These are phyloP conservation scores for Syngnathus scovelli DNA, from an alignment of 2,113 vertebrate genomes.

Conservation along the genomic window DNA sequence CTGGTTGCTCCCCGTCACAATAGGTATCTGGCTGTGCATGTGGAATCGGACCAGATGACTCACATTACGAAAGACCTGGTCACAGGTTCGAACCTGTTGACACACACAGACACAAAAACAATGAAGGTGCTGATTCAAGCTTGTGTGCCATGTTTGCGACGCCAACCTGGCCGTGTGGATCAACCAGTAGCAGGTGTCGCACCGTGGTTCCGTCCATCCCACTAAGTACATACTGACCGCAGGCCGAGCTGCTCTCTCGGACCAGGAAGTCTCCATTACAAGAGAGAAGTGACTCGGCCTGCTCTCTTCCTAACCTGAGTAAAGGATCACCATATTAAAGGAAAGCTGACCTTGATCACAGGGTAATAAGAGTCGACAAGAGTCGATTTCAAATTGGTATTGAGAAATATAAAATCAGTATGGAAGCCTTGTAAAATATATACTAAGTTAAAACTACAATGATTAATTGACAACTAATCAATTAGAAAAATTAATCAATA, in stretches of 20 bases:
- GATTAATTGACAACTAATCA: too few species aligned
- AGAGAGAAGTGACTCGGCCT: conserved; percentile 81
- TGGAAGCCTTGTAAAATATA: too few species aligned
- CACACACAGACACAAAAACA: conserved; percentile 10
- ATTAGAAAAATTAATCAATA: too few species aligned
- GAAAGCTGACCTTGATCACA: too few species aligned
- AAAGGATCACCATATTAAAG: background rate
- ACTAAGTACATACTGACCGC: conserved; percentile 87
- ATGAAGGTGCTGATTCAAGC: background rate
- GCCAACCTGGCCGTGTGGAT: conserved; percentile 85
- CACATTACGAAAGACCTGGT: conserved; percentile 81
- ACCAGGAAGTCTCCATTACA: conserved; percentile 88
- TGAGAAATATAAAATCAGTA: too few species aligned
- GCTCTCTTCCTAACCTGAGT: conserved; percentile 75
- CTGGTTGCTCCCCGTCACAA: conserved; percentile 85
- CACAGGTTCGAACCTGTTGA: conserved; percentile 85
- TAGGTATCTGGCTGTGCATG: conserved; percentile 86
- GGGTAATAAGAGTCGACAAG: too few species aligned
- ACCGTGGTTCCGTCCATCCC: conserved; percentile 83
- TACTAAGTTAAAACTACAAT: too few species aligned
- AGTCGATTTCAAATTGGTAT: too few species aligned
- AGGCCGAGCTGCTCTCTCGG: conserved; percentile 82
- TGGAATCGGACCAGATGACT: conserved; percentile 88
- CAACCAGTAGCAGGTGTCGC: conserved; percentile 86
- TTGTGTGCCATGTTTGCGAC: background rate